Conservation (phyloP, 1,140 invertebrate species). For the Euwallacea fornicatus region DNA sequence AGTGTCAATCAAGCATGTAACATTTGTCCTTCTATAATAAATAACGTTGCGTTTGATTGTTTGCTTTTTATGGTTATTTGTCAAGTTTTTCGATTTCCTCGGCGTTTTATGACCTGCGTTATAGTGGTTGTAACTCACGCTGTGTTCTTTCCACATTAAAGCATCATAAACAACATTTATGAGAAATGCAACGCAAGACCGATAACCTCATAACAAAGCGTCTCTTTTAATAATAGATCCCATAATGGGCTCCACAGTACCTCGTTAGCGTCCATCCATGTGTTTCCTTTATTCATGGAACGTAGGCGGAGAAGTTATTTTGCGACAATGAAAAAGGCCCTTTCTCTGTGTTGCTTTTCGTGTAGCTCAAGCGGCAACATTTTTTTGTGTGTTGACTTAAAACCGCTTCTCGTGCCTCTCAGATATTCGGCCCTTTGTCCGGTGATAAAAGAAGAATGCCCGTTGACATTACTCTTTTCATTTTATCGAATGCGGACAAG, state of each 20-base stretch:
- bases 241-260: neutral
- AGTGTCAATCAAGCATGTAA: too few relatives aligned
- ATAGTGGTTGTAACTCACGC: too few relatives aligned
- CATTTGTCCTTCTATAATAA: too few relatives aligned
- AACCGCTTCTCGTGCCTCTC: neutral
- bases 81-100: too few relatives aligned
- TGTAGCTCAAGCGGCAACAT: neutral
- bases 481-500: too few relatives aligned
- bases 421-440: neutral
- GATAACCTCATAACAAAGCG: neutral
- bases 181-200: too few relatives aligned
- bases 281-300: conserved; percentile 5
- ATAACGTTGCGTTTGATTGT: too few relatives aligned
- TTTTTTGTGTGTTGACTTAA: conserved; percentile 4
- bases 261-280: conserved; percentile 4
- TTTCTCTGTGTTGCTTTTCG: neutral
- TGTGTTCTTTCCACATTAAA: too few relatives aligned
- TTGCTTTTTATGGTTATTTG: too few relatives aligned
- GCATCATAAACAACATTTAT: too few relatives aligned
- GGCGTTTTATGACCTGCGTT: too few relatives aligned
- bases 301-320: conserved; percentile 6
- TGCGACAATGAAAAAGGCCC: neutral
- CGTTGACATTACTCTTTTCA: too few relatives aligned
- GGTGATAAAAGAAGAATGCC: neutral
- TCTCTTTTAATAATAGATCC: conserved; percentile 4